These are phyloP conservation scores for Melanotaenia parkinsoni DNA, from an alignment of 2,797 vertebrate species.

Conservation along the genomic window DNA sequence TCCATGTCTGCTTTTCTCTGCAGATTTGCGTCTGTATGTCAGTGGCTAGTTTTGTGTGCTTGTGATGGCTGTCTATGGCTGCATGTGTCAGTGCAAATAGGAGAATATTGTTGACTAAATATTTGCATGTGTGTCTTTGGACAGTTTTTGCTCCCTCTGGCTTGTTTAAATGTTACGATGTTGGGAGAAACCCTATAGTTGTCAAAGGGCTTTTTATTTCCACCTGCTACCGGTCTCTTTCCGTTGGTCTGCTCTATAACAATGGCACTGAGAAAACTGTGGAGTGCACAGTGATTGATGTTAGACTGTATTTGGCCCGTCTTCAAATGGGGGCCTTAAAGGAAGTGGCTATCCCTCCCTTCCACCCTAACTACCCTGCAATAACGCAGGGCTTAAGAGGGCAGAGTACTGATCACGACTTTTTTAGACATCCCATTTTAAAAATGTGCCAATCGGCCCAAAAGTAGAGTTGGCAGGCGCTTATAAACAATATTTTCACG, in stretches of 20 bases:
- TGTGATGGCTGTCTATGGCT: constrained; percentile 23
- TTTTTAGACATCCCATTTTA: constrained; percentile 56
- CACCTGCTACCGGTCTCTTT: constrained; percentile 86
- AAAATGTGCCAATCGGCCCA: constrained; percentile 60
- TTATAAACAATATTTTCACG: constrained; percentile 65
- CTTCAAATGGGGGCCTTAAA: constrained; percentile 79
- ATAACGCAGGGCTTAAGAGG: constrained; percentile 55
- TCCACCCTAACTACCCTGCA: constrained; percentile 58
- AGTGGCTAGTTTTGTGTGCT: constrained; percentile 9
- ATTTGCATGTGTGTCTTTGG: constrained; percentile 32
- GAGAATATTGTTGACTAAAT: constrained; percentile 50
- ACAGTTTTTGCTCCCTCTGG: constrained; percentile 54
- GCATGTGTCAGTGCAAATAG: constrained; percentile 26
- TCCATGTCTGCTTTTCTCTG: constrained; percentile 14
- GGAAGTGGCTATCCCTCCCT: constrained; percentile 77
- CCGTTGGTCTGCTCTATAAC: constrained; percentile 85
- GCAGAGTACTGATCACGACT: constrained; percentile 71
- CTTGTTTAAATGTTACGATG: constrained; percentile 79
- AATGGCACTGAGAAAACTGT: constrained; percentile 81
- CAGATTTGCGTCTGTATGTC: constrained; percentile 17
- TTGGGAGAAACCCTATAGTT: constrained; percentile 73
- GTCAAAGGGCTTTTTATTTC: constrained; percentile 82
- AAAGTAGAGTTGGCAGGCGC: constrained; percentile 64
- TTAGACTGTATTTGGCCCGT: constrained; percentile 82
- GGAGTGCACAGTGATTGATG: constrained; percentile 83